These are phyloP conservation scores for Brenthis daphne DNA, from an alignment of 2,888 invertebrate species.

Conservation along the genomic window DNA sequence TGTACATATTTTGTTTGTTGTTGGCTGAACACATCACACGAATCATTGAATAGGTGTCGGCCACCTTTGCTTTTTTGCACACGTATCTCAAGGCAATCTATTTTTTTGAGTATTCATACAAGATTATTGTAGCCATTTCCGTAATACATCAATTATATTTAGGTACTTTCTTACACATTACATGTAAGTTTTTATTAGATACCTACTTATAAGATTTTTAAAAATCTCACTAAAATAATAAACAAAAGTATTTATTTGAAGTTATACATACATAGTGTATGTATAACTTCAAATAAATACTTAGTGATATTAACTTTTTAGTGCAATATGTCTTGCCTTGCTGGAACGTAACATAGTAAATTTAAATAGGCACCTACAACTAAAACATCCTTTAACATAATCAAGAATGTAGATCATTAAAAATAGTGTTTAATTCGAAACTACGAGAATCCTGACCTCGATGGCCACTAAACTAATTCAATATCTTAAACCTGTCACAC, in stretches of 20 bases:
- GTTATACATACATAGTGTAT: too few relatives aligned
- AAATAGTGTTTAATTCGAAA: conserved; percentile 17
- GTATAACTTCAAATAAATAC: too few relatives aligned
- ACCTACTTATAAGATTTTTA: too few relatives aligned
- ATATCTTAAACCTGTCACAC: conserved; percentile 44
- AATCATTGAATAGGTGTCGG: conserved; percentile 72
- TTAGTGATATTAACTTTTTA: too few relatives aligned
- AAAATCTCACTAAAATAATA: too few relatives aligned
- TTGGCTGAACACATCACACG: conserved; percentile 71
- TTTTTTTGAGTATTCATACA: conserved; percentile 20
- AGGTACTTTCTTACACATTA: too few relatives aligned
- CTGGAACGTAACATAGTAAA: too few relatives aligned
- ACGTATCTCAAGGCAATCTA: conserved; percentile 30
- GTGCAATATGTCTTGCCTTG: too few relatives aligned
- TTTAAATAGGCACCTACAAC: background rate
- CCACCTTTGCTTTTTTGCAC: conserved; percentile 62
- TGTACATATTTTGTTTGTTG: conserved; percentile 75
- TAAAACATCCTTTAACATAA: background rate
- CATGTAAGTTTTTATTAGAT: too few relatives aligned
- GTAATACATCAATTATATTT: background rate
- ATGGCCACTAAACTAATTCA: conserved; percentile 43
- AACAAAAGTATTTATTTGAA: too few relatives aligned
- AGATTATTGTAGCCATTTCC: conserved; percentile 6
- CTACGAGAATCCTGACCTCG: conserved; percentile 30
- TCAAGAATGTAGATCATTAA: conserved; percentile 1